Evolutionary conservation across 2,113 vertebrate species (phyloP), one percentile per base, ranked within the genome.

Genomic region (Manacus vitellinus): DNA sequence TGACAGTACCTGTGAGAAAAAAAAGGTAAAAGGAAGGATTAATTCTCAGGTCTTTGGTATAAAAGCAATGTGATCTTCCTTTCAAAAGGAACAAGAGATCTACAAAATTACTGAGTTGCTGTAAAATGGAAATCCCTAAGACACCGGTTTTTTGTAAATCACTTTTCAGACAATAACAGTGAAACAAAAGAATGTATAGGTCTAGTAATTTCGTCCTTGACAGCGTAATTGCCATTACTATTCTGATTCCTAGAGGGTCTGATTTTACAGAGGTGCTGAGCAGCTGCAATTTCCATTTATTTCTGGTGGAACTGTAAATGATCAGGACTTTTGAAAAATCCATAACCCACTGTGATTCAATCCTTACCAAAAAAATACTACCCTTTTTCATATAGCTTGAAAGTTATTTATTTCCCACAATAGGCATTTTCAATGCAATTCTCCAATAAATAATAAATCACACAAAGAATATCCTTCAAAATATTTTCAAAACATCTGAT

Each of bases 361-460:
- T 70, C 37, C 44, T 85, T 70, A 71, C 8, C 4, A 68, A 73
- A 85, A 78, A 88, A 86, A 52, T 9, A 51, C 25, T 39, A 25
- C 9, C 9, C 5, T 88, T 77, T 93, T 79, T 61, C 49, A 52
- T 56, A 63, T 66, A 85, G 63, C 37, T 75, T 75, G 15, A 58
- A 76, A 90, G 30, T 77, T 77, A 70, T 73, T 88, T 85, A 83
- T 86, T 86, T 86, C 68, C 33, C 39, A 77, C 72, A 86, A 62
- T n/a, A 78, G 41, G 11, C 74, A 65, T 75, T 89, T 78, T 65
- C 4, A 4, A 84, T 78, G 67, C 39, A 94, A 78, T 88, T 94
- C 35, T 87, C n/a, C 35, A 91, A 75, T 89, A 97, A 95, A 87
- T 89, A 89, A 95, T 84, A 59, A 89, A 93, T 92, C 72, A 74